Evolutionary conservation across 1,140 invertebrate species (phyloP).

Genomic region (Phymorhynchus buccinoides): DNA sequence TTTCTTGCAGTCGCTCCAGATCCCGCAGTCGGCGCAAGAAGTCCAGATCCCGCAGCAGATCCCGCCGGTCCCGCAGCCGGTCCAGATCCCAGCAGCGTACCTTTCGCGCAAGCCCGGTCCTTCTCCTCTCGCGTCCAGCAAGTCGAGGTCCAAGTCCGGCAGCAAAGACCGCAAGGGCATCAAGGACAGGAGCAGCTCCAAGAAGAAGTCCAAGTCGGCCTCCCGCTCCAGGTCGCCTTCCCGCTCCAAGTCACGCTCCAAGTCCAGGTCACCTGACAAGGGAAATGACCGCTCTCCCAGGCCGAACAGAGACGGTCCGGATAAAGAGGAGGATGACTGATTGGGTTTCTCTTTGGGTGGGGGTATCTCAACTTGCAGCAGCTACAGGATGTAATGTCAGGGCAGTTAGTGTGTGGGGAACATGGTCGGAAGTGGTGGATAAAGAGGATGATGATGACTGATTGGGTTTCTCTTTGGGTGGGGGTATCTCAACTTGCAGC

Average conservation of each 20-base stretch:
- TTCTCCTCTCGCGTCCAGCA: too few species aligned
- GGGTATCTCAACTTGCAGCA: neutral
- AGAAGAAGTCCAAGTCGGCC: constrained; percentile 69
- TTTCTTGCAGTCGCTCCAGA: constrained; percentile 47
- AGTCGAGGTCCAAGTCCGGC: constrained; percentile 75
- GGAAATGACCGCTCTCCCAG: constrained; percentile 31
- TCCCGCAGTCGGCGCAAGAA: constrained; percentile 50
- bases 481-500: too few species aligned
- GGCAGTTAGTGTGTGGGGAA: too few species aligned
- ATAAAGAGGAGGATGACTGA: constrained; percentile 19
- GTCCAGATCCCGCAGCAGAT: constrained; percentile 53
- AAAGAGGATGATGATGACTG: too few species aligned
- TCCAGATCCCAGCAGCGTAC: constrained; percentile 46
- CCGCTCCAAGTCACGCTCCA: constrained; percentile 74
- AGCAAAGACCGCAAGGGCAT: constrained; percentile 65
- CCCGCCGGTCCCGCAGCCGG: constrained; percentile 59
- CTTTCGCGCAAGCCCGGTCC: constrained; percentile 47
- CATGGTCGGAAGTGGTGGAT: too few species aligned
- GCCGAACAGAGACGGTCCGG: constrained; percentile 21
- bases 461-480: too few species aligned
- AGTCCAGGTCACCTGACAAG: constrained; percentile 59
- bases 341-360: neutral
- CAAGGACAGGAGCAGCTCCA: constrained; percentile 34
- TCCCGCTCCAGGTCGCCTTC: constrained; percentile 78
- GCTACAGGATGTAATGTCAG: neutral